phyloP scores from a whole-genome alignment of 1,140 invertebrate genomes.

The Brachionus plicatilis region DNA sequence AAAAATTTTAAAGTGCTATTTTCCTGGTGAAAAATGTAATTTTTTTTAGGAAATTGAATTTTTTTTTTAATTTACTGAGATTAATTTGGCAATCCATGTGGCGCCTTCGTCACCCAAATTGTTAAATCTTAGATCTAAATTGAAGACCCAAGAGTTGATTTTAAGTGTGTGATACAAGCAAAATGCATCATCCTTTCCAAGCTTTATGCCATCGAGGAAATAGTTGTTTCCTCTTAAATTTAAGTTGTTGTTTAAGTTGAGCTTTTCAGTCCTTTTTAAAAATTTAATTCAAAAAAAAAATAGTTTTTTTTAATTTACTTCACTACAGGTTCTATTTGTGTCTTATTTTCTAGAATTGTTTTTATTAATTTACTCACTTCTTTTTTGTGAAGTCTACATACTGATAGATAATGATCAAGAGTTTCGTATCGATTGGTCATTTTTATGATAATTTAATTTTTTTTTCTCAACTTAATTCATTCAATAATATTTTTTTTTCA shows the following conservation, averaged over 20 bases:
- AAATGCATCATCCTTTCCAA: slow-evolving; percentile 48
- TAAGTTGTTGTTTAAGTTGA: slow-evolving; percentile 40
- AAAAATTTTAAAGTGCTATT: slow-evolving; percentile 41
- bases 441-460: neutral
- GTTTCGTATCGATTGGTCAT: slow-evolving; percentile 34
- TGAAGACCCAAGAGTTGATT: slow-evolving; percentile 48
- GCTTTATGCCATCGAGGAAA: slow-evolving; percentile 44
- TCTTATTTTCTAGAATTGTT: neutral
- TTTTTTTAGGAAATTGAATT: neutral
- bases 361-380: slow-evolving; percentile 9
- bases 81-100: slow-evolving; percentile 43
- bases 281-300: neutral
- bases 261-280: neutral
- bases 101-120: slow-evolving; percentile 52
- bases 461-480: neutral
- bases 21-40: neutral
- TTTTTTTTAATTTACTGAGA: slow-evolving; percentile 25
- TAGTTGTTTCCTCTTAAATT: slow-evolving; percentile 54
- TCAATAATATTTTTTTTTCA: neutral
- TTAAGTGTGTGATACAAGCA: slow-evolving; percentile 48
- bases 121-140: slow-evolving; percentile 53
- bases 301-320: neutral
- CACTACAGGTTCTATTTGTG: neutral
- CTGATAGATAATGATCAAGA: slow-evolving; percentile 17
- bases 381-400: slow-evolving; percentile 33